These are phyloP conservation scores for Morelia viridis DNA, from an alignment of 2,797 vertebrate genomes.

Conservation along the genomic window DNA sequence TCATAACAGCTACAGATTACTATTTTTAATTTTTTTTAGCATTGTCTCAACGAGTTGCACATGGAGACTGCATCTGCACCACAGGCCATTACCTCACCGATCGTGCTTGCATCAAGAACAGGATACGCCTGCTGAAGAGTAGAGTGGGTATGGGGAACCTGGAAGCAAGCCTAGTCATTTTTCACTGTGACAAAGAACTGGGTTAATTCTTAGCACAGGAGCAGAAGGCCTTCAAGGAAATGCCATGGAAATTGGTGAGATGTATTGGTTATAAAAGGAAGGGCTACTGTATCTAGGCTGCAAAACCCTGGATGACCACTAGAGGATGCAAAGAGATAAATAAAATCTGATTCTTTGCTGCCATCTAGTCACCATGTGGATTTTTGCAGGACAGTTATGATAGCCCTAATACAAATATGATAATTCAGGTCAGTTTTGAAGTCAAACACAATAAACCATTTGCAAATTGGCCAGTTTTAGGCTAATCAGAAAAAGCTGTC, in stretches of 20 bases:
- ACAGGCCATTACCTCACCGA: slow-evolving; percentile 56
- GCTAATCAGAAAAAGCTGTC: background rate
- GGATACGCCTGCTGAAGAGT: slow-evolving; percentile 38
- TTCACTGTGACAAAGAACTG: slow-evolving; percentile 56
- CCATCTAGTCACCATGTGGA: background rate
- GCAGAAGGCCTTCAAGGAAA: slow-evolving; percentile 61
- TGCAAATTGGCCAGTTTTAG: background rate
- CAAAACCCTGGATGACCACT: background rate
- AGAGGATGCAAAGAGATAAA: background rate
- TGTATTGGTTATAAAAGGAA: slow-evolving; percentile 64
- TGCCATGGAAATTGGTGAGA: slow-evolving; percentile 51
- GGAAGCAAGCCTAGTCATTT: slow-evolving; percentile 60
- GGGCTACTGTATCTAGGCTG: slow-evolving; percentile 49
- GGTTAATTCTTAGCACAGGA: slow-evolving; percentile 61
- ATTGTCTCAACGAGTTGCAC: background rate
- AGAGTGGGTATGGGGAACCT: slow-evolving; percentile 31
- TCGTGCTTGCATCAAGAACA: slow-evolving; percentile 42
- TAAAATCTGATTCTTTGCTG: background rate
- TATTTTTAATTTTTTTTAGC: slow-evolving; percentile 45
- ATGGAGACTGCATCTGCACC: slow-evolving; percentile 15
- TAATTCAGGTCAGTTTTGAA: slow-evolving; percentile 50
- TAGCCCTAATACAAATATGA: background rate
- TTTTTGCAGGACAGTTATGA: background rate
- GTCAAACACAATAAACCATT: slow-evolving; percentile 15
- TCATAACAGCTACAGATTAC: slow-evolving; percentile 52